Evolutionary conservation across 2,888 invertebrate genomes (phyloP).

Genomic region (Dilophus febrilis): DNA sequence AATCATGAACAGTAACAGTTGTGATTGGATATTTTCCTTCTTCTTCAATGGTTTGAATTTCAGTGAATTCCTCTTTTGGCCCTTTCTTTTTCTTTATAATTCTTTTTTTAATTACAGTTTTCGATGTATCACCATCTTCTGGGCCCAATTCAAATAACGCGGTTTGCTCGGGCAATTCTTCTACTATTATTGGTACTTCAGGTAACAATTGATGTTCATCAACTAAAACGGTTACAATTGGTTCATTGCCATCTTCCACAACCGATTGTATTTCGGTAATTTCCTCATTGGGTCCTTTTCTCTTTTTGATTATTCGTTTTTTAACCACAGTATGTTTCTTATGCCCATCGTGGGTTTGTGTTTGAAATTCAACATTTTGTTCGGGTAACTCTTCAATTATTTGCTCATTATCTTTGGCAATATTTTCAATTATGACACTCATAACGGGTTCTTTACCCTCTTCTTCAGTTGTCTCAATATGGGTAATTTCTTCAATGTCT

Average conservation of each 20-base stretch:
- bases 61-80: conserved; percentile 20
- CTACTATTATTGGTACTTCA: conserved; percentile 11
- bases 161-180: conserved; percentile 14
- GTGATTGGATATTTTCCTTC: conserved; percentile 23
- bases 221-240: conserved; percentile 21
- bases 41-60: conserved; percentile 19
- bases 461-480: conserved; percentile 18
- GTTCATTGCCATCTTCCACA: conserved; percentile 28
- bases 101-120: conserved; percentile 22
- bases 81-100: conserved; percentile 20
- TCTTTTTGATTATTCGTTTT: conserved; percentile 29
- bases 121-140: conserved; percentile 21
- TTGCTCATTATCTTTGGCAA: not conserved
- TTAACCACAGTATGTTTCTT: conserved; percentile 23
- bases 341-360: conserved; percentile 18
- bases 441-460: conserved; percentile 24
- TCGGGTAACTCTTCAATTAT: conserved; percentile 12
- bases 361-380: conserved; percentile 20
- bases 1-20: conserved; percentile 20
- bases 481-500: conserved; percentile 23
- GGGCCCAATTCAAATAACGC: conserved; percentile 15
- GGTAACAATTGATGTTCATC: conserved; percentile 14
- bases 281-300: conserved; percentile 27
- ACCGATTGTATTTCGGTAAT: conserved; percentile 31
- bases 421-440: conserved; percentile 15